These are phyloP conservation scores for Heliconius aoede DNA, from an alignment of 2,888 invertebrate species.

Conservation along the genomic window DNA sequence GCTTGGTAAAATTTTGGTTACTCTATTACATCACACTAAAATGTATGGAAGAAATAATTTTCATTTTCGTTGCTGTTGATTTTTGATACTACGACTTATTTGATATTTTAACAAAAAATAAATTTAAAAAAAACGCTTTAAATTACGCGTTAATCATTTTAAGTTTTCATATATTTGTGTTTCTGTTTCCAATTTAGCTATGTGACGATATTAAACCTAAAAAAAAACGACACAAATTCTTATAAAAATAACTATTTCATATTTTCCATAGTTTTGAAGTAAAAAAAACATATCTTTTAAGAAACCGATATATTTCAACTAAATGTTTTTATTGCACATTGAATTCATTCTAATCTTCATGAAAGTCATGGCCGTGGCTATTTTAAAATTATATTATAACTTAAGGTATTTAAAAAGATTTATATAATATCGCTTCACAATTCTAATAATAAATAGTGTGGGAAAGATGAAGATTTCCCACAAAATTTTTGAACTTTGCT, in stretches of 20 bases:
- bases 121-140: too few species aligned
- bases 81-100: too few species aligned
- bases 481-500: not conserved
- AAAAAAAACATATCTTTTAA: too few species aligned
- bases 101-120: too few species aligned
- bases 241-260: not conserved
- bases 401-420: not conserved
- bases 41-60: not conserved
- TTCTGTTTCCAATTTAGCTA: not conserved
- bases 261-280: not conserved
- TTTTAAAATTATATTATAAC: not conserved
- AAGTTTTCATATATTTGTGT: not conserved
- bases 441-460: not conserved
- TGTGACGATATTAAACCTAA: conserved; percentile 10
- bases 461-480: not conserved
- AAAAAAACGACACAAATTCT: too few species aligned
- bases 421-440: not conserved
- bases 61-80: too few species aligned
- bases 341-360: not conserved
- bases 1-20: not conserved
- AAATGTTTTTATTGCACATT: not conserved
- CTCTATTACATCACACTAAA: not conserved
- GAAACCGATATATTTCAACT: not conserved
- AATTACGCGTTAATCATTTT: too few species aligned
- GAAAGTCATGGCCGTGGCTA: not conserved